A percentile compares a stretch with the other conserved stretches of the same genome.
Conservation (phyloP, 2,113 vertebrate species). For the Burhinus oedicnemus region DNA sequence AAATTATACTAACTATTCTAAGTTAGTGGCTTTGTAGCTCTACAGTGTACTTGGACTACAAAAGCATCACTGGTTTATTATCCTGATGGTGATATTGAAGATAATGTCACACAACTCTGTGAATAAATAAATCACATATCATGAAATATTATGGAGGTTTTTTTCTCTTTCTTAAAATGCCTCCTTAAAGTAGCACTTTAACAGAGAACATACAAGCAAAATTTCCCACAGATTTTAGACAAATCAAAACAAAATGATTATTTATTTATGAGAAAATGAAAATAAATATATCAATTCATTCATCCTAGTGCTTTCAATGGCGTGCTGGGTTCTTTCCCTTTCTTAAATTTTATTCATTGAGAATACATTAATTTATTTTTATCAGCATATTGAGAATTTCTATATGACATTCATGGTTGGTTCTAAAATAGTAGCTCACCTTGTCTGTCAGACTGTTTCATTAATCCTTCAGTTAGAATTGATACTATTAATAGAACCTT, state of each 20-base stretch:
- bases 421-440: neutral
- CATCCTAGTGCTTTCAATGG: neutral
- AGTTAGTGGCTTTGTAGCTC: neutral
- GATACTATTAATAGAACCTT: neutral
- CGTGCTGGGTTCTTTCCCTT: neutral
- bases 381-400: neutral
- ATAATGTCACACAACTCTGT: accelerated
- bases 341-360: neutral
- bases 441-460: neutral
- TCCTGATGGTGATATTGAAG: neutral
- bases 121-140: neutral
- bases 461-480: neutral
- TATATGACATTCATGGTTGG: neutral
- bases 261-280: neutral
- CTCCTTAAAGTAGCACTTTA: neutral
- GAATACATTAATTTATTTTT: neutral
- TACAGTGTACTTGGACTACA: neutral
- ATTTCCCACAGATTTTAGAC: neutral
- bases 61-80: neutral
- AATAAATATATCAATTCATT: neutral
- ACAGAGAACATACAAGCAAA: neutral
- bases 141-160: neutral
- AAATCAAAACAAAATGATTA: neutral
- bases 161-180: neutral
- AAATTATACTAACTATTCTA: neutral